Evolutionary conservation across 2,888 invertebrate genomes (phyloP).

Genomic region (Microplitis deprimator): DNA sequence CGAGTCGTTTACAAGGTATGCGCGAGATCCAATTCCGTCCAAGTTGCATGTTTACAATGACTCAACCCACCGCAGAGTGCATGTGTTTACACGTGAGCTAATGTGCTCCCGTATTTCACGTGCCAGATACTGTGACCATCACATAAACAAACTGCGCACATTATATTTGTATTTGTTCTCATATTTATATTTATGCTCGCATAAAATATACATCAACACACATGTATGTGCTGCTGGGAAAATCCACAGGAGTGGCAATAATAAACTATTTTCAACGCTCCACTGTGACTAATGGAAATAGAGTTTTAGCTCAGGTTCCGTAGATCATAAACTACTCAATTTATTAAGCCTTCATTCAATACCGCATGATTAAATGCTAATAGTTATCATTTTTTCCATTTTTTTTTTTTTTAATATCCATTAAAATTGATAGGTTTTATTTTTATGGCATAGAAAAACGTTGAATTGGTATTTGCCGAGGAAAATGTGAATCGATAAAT

Average conservation of each 20-base stretch:
- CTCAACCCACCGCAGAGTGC: neutral
- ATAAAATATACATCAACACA: neutral
- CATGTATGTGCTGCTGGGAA: neutral
- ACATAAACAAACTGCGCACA: neutral
- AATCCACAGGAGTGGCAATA: constrained; percentile 12
- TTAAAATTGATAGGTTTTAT: neutral
- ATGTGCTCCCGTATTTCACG: constrained; percentile 10
- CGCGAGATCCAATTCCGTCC: constrained; percentile 8
- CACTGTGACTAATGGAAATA: constrained; percentile 13
- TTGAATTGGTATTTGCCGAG: no score
- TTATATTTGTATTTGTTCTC: neutral
- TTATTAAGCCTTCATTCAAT: constrained; percentile 18
- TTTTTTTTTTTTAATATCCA: neutral
- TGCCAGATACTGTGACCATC: constrained; percentile 13
- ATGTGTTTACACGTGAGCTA: constrained; percentile 24
- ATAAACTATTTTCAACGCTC: constrained; percentile 18
- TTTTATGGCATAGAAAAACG: neutral
- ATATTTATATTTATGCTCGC: neutral
- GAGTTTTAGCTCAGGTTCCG: neutral
- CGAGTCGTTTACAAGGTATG: neutral
- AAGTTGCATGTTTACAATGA: constrained; percentile 20
- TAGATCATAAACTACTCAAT: constrained; percentile 16
- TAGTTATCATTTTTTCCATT: neutral
- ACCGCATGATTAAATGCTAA: constrained; percentile 7
- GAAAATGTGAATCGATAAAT: neutral